These are phyloP conservation scores for Gouania willdenowi DNA, from an alignment of 2,797 vertebrate genomes.

Conservation along the genomic window DNA sequence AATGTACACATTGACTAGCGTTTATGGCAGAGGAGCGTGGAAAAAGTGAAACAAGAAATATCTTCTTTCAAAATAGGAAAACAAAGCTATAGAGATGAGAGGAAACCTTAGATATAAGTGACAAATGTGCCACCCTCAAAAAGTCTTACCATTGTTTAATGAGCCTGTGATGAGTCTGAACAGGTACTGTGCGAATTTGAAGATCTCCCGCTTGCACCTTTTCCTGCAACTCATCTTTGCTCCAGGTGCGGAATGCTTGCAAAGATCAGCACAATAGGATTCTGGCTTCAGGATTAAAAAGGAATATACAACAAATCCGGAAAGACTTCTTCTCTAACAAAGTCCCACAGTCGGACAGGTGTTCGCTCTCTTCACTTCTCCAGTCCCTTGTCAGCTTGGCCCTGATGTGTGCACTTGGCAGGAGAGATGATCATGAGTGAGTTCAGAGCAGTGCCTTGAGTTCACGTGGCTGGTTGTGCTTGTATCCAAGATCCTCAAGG, in stretches of 20 bases:
- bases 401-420: conserved; percentile 24
- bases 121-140: background rate
- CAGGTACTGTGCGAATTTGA: conserved; percentile 96
- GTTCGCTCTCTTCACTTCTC: conserved; percentile 68
- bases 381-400: conserved; percentile 52
- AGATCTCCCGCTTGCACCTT: conserved; percentile 92
- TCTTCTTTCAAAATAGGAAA: too few relatives aligned
- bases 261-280: conserved; percentile 35
- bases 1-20: background rate
- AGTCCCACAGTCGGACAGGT: conserved; percentile 51
- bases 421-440: conserved; percentile 52
- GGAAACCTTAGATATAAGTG: background rate
- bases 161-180: conserved; percentile 93
- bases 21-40: background rate
- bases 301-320: conserved; percentile 17
- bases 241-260: conserved; percentile 21
- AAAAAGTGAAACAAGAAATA: background rate
- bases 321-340: conserved; percentile 22
- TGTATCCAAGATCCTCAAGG: conserved; percentile 16
- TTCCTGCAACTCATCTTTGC: conserved; percentile 94
- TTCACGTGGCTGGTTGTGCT: conserved; percentile 1
- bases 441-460: conserved; percentile 11
- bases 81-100: background rate
- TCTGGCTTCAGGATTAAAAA: conserved; percentile 38
- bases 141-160: conserved; percentile 88